Evolutionary conservation across 2,888 invertebrate genomes (phyloP), one percentile per base, ranked within the genome.

Genomic region (Nemotelus pantherinus): DNA sequence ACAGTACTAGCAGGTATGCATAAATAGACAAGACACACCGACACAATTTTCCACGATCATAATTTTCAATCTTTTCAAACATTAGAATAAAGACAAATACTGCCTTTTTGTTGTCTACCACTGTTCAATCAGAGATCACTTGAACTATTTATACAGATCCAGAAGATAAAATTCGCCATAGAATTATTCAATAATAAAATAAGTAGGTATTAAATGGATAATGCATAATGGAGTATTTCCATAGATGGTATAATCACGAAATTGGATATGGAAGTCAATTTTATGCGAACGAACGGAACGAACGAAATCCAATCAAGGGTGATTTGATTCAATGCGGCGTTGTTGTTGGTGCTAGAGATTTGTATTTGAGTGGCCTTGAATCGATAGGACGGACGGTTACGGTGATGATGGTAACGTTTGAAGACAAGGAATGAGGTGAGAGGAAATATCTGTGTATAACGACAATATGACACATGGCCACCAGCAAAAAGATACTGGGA

Each of bases 161-260:
- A 43, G 41, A 41, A 70, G 70, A 70, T 9, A 48, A 70, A 70
- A 7, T 70, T 70, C 41, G n/a, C 55, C 43, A 43, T 53, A 70
- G 70, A 70, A 70, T 55, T 53, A 70, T 70, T 70, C 70, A 70
- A 70, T 70, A 53, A 70, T 70, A 70, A 70, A 70, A 50, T 70
- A 70, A 70, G 70, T 70, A 70, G 55, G 70, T 70, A 70, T 70
- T 70, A 70, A 70, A 70, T 53, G 70, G 70, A 70, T 70, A 70
- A 70, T 70, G 70, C 55, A 70, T 70, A 70, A 70, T 70, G 70
- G 70, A 70, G 39, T 41, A 41, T 70, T 70, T 55, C 70, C 70
- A 53, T 70, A 70, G 70, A 70, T 70, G 70, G 70, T 55, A 70
- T 70, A 70, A 70, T 70, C 70, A 70, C 70, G 70, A 70, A 70